A percentile compares a stretch with the other conserved stretches of the same genome.
These are phyloP conservation scores for Pica pica DNA, from an alignment of 2,113 vertebrate species.

Conservation along the genomic window DNA sequence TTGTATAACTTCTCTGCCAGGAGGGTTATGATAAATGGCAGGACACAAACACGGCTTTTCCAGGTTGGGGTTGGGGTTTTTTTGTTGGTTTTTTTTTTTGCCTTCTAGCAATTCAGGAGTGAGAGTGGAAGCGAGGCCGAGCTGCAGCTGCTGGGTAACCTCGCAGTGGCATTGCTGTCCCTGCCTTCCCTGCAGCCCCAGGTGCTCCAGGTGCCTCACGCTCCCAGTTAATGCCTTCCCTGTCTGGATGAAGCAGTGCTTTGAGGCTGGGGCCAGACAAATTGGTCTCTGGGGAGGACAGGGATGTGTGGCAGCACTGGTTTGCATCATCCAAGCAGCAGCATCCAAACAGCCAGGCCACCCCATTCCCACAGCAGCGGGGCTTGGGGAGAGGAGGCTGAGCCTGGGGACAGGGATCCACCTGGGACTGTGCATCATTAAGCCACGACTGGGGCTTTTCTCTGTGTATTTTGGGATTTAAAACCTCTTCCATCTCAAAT, in stretches of 20 bases:
- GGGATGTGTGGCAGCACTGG: not conserved
- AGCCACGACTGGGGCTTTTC: not conserved
- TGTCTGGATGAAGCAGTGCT: not conserved
- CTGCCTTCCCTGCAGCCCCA: not conserved
- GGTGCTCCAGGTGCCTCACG: constrained; percentile 51
- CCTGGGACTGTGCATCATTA: not conserved
- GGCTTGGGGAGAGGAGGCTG: not conserved
- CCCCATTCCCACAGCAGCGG: fast-evolving
- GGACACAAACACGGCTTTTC: not conserved
- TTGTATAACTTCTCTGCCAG: not conserved
- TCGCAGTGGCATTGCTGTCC: not conserved
- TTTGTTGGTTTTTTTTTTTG: not conserved
- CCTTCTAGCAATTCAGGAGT: not conserved
- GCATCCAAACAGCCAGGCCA: constrained; percentile 22
- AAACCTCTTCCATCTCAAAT: not conserved
- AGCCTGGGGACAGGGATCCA: not conserved
- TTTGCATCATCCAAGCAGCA: constrained; percentile 65
- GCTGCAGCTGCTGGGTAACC: not conserved
- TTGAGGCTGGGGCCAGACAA: constrained; percentile 15
- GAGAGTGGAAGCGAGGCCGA: not conserved
- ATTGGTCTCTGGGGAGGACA: constrained; percentile 38
- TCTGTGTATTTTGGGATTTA: not conserved
- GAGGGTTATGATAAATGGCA: not conserved
- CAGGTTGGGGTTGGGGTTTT: not conserved
- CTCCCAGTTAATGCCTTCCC: not conserved